phyloP scores from a whole-genome alignment of 2,888 invertebrate genomes.

The Eupithecia vulgata region DNA sequence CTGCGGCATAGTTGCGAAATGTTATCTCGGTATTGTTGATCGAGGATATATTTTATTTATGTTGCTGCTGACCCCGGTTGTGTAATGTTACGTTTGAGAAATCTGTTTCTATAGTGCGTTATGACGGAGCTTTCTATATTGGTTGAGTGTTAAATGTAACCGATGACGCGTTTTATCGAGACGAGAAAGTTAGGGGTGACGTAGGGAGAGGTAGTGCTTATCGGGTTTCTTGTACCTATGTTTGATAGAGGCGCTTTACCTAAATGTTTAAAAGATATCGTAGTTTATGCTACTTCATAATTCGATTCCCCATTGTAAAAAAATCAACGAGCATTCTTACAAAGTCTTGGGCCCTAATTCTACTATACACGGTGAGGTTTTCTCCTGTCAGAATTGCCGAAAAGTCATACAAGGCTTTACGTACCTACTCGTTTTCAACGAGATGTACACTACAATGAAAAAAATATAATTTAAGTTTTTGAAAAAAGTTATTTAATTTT shows the following conservation, averaged over 20 bases:
- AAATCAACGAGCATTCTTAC: not conserved
- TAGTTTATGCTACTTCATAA: not conserved
- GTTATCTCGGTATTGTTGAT: slow-evolving; percentile 66
- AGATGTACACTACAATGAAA: no score
- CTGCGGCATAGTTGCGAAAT: slow-evolving; percentile 69
- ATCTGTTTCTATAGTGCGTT: slow-evolving; percentile 31
- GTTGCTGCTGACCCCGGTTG: slow-evolving; percentile 37
- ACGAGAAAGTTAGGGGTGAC: slow-evolving; percentile 14
- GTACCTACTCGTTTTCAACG: no score
- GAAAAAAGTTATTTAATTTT: no score
- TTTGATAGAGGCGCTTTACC: not conserved
- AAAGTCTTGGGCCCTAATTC: not conserved
- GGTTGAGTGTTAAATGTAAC: not conserved
- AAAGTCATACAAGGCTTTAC: no score
- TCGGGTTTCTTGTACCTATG: not conserved
- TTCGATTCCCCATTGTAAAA: not conserved
- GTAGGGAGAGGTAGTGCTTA: not conserved
- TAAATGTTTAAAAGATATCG: not conserved
- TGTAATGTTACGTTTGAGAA: slow-evolving; percentile 43
- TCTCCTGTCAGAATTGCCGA: no score
- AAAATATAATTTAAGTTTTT: no score
- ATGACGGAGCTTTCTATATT: slow-evolving; percentile 28
- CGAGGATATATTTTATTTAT: slow-evolving; percentile 54
- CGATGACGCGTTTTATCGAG: slow-evolving; percentile 14
- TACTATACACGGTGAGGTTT: no score